These are phyloP conservation scores for Alosa sapidissima DNA, from an alignment of 2,797 vertebrate genomes.

Conservation along the genomic window DNA sequence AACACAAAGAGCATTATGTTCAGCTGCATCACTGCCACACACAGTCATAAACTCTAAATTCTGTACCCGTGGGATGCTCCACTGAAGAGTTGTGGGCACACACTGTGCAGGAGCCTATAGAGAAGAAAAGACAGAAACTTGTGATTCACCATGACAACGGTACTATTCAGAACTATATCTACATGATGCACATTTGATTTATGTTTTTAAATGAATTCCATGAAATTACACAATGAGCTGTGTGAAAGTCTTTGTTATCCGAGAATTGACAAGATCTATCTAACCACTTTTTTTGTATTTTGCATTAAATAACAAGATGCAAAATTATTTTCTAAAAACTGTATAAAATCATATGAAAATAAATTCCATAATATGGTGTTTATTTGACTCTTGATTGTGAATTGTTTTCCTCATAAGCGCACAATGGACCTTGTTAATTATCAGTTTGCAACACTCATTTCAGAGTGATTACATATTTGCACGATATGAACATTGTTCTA, in stretches of 20 bases:
- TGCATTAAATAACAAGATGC: too few relatives aligned
- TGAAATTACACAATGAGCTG: neutral
- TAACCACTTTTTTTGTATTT: too few relatives aligned
- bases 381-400: too few relatives aligned
- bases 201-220: neutral
- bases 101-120: conserved; percentile 71
- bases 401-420: too few relatives aligned
- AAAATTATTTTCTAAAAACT: too few relatives aligned
- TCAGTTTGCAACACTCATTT: neutral
- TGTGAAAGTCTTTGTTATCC: neutral
- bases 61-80: conserved; percentile 75
- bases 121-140: neutral
- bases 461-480: neutral
- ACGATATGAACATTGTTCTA: neutral
- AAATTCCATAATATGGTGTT: too few relatives aligned
- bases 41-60: neutral
- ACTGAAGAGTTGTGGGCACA: conserved; percentile 74
- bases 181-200: neutral
- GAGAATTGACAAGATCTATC: too few relatives aligned
- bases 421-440: too few relatives aligned
- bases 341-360: too few relatives aligned
- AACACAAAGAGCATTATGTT: neutral
- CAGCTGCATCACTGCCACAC: neutral
- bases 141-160: neutral
- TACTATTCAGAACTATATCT: neutral